phyloP scores from a whole-genome alignment of 2,888 invertebrate species.

The Beris morrisii region DNA sequence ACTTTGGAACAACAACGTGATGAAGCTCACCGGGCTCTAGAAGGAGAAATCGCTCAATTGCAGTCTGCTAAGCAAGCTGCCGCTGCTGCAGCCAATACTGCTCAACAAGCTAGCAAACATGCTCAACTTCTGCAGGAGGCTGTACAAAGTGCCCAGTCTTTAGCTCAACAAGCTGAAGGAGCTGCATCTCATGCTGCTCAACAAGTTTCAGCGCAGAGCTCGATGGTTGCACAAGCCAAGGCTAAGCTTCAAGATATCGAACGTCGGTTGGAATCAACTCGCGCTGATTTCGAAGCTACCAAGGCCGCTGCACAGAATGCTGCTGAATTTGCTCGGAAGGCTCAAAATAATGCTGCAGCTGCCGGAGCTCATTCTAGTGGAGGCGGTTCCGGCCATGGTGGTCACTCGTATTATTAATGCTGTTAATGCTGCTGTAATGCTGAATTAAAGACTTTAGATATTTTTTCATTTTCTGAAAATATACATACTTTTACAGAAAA shows the following conservation, averaged over 20 bases:
- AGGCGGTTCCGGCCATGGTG: background rate
- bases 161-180: conserved; percentile 67
- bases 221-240: conserved; percentile 74
- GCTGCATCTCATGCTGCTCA: conserved; percentile 71
- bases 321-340: conserved; percentile 64
- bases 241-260: conserved; percentile 65
- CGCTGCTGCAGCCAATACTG: conserved; percentile 65
- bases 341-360: conserved; percentile 70
- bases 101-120: conserved; percentile 70
- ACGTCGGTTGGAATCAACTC: conserved; percentile 66
- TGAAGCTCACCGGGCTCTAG: conserved; percentile 68
- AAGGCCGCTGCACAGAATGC: conserved; percentile 69
- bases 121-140: conserved; percentile 68
- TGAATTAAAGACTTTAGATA: too few relatives aligned
- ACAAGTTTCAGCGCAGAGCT: conserved; percentile 70
- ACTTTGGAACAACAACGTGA: conserved; percentile 75
- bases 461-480: too few relatives aligned
- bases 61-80: conserved; percentile 71
- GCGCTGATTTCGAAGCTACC: conserved; percentile 71
- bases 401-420: background rate
- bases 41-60: conserved; percentile 70
- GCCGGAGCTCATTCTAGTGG: conserved; percentile 65
- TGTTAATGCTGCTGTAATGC: too few relatives aligned
- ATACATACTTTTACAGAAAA: too few relatives aligned
- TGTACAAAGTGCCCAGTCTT: conserved; percentile 66